Base-by-base conservation (phyloP, 1,140 invertebrate species). In the Drosophila cardini region DNA sequence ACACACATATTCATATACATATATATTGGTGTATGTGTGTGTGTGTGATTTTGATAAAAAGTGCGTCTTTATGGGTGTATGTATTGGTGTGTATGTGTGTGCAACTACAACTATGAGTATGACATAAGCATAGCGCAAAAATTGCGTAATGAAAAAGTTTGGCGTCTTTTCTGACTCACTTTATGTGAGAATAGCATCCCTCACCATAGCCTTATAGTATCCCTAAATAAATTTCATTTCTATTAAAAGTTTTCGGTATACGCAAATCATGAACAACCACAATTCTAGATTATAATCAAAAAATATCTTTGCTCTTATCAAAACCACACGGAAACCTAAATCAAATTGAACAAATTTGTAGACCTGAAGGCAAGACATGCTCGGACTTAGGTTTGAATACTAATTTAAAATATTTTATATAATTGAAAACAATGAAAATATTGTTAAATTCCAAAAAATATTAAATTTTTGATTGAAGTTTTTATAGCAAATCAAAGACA, bases 141-240 rank as follows among this genome's bases (percentile, higher is more conserved):
- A 85, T 82, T 86, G 79, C 79, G 84, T 87, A 87, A 89, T 87
- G 84, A 89, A 87, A 87, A 89, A 87, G 79, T 87, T 87, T 69
- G 61, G 48, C 72, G 40, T 71, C 72, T 64, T 72, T 58, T 32
- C 67, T 64, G 72, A 69, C 52, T 63, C 67, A 75, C 60, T 57
- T 42, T 36, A 57, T 70, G 53, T 26, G 65, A 2, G 46, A 69
- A 34, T 18, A 32, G 34, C 32, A 18, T 30, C 53, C 40, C 48
- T 43, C 36, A 10, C 16, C n/a, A 53, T 55, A 43, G 56, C 2
- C 26, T 13, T 32, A 60, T 58, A 26, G 53, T 40, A 46, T 65
- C 10, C 9, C 34, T 45, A 52, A 7, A 62, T 40, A 32, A 30
- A 48, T 46, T 50, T 32, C 13, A n/a, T 68, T 83, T 74, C 62